These are phyloP conservation scores for Andrena minutula DNA, from an alignment of 2,888 invertebrate species.

Conservation along the genomic window DNA sequence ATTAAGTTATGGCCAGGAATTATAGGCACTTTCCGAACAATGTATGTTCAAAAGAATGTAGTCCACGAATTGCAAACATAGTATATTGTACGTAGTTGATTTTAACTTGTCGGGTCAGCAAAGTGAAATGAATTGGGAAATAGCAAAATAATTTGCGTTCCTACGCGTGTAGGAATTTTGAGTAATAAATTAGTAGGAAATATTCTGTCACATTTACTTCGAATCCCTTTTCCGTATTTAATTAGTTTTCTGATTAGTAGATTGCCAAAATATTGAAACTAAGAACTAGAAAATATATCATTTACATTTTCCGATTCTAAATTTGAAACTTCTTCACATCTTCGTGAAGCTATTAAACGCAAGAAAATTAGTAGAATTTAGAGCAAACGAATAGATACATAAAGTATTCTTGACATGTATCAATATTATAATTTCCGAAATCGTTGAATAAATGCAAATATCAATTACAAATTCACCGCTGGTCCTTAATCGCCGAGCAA, in stretches of 20 bases:
- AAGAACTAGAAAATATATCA: background rate
- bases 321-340: too few species aligned
- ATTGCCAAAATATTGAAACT: background rate
- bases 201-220: background rate
- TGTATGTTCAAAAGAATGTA: constrained; percentile 39
- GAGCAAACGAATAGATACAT: too few species aligned
- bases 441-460: background rate
- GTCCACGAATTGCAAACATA: constrained; percentile 22
- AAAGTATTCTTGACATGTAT: too few species aligned
- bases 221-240: background rate
- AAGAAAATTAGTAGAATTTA: too few species aligned
- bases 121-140: constrained; percentile 4
- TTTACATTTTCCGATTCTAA: too few species aligned
- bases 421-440: background rate
- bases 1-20: constrained; percentile 56
- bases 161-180: background rate
- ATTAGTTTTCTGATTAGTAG: background rate
- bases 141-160: background rate
- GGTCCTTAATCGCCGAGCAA: background rate
- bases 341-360: too few species aligned
- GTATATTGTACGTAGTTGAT: background rate
- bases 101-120: background rate
- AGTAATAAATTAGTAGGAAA: background rate
- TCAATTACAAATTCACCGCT: background rate
- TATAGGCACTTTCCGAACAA: constrained; percentile 58